phyloP scores from a whole-genome alignment of 2,113 vertebrate genomes.

The Glaucidium brasilianum region DNA sequence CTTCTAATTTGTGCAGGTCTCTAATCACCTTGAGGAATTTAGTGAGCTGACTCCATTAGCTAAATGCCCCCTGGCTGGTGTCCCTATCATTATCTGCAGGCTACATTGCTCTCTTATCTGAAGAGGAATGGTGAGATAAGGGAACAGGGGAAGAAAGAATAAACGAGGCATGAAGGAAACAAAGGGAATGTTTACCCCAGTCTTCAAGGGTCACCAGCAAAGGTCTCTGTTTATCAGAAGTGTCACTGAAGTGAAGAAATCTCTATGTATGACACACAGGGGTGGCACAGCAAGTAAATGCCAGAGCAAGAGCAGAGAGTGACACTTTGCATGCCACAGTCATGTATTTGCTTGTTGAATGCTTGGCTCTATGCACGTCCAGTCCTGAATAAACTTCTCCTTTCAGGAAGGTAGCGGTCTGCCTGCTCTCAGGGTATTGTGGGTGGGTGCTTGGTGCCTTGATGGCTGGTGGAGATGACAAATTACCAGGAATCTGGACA shows the following conservation, averaged over 20 bases:
- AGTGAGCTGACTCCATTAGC: not conserved
- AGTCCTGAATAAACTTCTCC: not conserved
- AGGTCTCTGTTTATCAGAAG: not conserved
- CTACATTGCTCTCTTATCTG: conserved; percentile 46
- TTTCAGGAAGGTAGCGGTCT: not conserved
- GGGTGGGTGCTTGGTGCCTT: not conserved
- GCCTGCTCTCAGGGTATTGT: not conserved
- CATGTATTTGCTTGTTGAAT: not conserved
- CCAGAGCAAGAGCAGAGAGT: not conserved
- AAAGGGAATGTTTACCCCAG: not conserved
- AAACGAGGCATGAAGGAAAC: not conserved
- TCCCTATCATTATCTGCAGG: not conserved
- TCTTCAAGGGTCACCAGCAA: conserved; percentile 1
- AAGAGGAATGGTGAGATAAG: conserved; percentile 27
- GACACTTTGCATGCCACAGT: not conserved
- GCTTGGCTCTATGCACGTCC: not conserved
- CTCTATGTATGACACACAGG: rapidly evolving
- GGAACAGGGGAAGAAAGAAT: not conserved
- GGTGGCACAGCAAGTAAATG: not conserved
- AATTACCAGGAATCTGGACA: conserved; percentile 5
- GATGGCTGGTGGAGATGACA: not conserved
- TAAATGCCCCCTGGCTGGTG: conserved; percentile 13
- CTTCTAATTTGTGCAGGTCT: not conserved
- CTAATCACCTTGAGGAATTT: conserved; percentile 34
- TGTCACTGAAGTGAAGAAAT: not conserved